Conservation (phyloP, 1,140 invertebrate species). For the Thaumatotibia leucotreta region DNA sequence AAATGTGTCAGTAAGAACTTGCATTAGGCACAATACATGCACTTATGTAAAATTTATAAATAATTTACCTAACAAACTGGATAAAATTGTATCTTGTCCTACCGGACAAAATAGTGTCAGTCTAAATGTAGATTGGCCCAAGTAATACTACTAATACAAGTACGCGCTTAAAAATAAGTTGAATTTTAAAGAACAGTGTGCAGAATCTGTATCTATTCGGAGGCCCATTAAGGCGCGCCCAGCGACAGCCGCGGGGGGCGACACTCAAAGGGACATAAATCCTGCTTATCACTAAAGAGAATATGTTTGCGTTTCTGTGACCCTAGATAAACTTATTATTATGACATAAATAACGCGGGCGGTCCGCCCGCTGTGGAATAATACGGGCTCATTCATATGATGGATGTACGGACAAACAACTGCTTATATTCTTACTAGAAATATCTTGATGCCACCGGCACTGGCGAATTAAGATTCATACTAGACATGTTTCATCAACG, state of each 20-base stretch:
- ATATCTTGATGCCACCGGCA: slow-evolving; percentile 1
- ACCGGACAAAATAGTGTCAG: too few species aligned
- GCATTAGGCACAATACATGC: too few species aligned
- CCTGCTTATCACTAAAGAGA: slow-evolving; percentile 41
- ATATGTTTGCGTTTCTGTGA: slow-evolving; percentile 53
- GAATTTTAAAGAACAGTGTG: too few species aligned
- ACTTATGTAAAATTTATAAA: too few species aligned
- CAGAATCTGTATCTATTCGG: background rate
- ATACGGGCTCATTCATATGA: slow-evolving; percentile 38
- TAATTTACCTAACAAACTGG: too few species aligned
- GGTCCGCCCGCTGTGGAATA: slow-evolving; percentile 52
- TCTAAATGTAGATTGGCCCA: too few species aligned
- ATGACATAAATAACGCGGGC: slow-evolving; percentile 59
- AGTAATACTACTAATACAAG: too few species aligned
- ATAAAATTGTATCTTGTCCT: too few species aligned
- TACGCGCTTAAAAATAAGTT: too few species aligned
- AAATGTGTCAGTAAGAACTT: too few species aligned
- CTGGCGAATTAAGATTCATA: background rate
- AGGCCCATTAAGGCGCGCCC: background rate
- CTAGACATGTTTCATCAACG: background rate
- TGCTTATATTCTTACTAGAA: slow-evolving; percentile 3
- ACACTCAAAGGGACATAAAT: slow-evolving; percentile 58
- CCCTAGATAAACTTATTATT: slow-evolving; percentile 65
- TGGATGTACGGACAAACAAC: background rate
- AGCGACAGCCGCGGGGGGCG: slow-evolving; percentile 38